Percentiles rank a stretch among this genome's conserved stretches.
Evolutionary conservation across 2,113 vertebrate species (phyloP).

Genomic region (Meriones unguiculatus): DNA sequence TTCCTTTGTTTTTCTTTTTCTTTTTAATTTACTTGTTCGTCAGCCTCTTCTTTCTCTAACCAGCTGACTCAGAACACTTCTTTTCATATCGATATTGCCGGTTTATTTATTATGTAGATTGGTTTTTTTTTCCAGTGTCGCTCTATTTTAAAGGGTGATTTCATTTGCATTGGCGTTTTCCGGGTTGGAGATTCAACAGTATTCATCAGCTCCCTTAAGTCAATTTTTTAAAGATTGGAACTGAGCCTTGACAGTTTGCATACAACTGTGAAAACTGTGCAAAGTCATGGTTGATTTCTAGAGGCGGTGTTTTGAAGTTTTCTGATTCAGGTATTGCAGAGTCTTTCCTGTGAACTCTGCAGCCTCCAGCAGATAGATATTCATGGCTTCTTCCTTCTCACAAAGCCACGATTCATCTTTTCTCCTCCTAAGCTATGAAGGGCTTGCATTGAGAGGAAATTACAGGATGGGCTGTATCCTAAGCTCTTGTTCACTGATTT

Average conservation of each 20-base stretch:
- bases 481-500: background rate
- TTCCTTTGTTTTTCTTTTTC: background rate
- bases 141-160: conserved; percentile 32
- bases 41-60: background rate
- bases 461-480: background rate
- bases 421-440: background rate
- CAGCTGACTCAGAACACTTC: background rate
- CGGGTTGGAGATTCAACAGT: background rate
- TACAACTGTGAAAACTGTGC: conserved; percentile 2
- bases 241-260: background rate
- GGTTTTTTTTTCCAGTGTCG: background rate
- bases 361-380: background rate
- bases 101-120: background rate
- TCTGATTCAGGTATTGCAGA: background rate
- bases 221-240: background rate
- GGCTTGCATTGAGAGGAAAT: background rate
- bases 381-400: background rate
- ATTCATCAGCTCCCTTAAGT: background rate
- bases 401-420: background rate
- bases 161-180: background rate
- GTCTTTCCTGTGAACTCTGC: background rate
- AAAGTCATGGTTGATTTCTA: conserved; percentile 1
- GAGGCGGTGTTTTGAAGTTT: conserved; percentile 17
- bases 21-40: background rate
- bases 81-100: background rate